A percentile compares a stretch with the other conserved stretches of the same genome.
These are phyloP conservation scores for Anguilla rostrata DNA, from an alignment of 2,113 vertebrate genomes.

Conservation along the genomic window DNA sequence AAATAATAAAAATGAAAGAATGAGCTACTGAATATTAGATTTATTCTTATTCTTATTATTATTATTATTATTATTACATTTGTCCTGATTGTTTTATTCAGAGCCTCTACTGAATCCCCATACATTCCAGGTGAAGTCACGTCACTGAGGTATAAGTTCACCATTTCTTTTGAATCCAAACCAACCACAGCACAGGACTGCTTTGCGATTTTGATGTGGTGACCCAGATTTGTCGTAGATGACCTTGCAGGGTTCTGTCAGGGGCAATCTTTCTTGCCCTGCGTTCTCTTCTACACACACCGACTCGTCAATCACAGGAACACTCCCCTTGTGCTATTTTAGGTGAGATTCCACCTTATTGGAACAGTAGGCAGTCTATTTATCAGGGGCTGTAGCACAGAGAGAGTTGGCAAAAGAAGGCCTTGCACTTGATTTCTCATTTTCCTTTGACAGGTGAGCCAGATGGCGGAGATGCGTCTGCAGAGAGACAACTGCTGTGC, in stretches of 20 bases:
- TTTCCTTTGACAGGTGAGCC: slow-evolving; percentile 22
- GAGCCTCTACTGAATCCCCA: no score
- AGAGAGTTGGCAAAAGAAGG: not conserved
- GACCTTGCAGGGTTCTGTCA: not conserved
- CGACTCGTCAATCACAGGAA: not conserved
- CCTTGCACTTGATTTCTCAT: slow-evolving; percentile 25
- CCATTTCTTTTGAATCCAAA: not conserved
- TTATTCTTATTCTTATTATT: not conserved
- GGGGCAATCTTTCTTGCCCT: not conserved
- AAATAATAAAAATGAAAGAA: not conserved
- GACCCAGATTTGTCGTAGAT: not conserved
- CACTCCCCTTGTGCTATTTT: not conserved
- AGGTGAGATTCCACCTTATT: not conserved
- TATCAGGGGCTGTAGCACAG: not conserved
- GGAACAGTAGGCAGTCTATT: not conserved
- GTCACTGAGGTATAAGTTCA: not conserved
- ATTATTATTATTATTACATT: not conserved
- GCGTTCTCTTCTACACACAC: not conserved
- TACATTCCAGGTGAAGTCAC: no score
- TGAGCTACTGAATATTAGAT: no score
- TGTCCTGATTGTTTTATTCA: no score
- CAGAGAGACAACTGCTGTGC: not conserved
- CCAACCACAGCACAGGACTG: not conserved
- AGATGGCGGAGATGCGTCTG: slow-evolving; percentile 18
- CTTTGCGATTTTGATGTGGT: not conserved